phyloP scores from a whole-genome alignment of 2,888 invertebrate species.

The Heliconius aoede region DNA sequence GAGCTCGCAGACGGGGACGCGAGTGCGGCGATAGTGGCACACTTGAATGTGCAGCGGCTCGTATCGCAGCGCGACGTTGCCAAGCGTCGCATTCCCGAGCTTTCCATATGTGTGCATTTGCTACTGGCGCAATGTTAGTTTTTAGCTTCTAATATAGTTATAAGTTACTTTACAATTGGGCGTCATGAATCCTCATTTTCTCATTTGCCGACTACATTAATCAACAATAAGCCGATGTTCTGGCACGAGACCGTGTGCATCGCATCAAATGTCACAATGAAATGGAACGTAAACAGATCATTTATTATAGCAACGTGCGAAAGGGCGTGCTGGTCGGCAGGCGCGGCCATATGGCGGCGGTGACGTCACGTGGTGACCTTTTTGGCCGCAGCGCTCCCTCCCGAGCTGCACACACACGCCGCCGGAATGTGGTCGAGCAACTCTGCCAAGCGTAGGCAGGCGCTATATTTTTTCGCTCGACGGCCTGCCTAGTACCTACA shows the following conservation, averaged over 20 bases:
- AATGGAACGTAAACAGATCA: constrained; percentile 59
- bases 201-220: not conserved
- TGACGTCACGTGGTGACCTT: constrained; percentile 82
- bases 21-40: constrained; percentile 57
- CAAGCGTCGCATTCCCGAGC: constrained; percentile 62
- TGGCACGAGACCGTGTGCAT: constrained; percentile 14
- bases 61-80: constrained; percentile 68
- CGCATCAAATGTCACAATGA: constrained; percentile 49
- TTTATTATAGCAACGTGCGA: constrained; percentile 59
- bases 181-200: not conserved
- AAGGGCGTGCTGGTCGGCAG: constrained; percentile 67
- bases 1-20: constrained; percentile 63
- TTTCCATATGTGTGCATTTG: constrained; percentile 55
- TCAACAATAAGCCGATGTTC: not conserved
- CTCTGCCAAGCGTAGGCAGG: constrained; percentile 82
- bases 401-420: constrained; percentile 73
- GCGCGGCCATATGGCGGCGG: constrained; percentile 74
- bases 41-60: constrained; percentile 63
- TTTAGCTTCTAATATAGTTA: constrained; percentile 20
- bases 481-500: constrained; percentile 81
- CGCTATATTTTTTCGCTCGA: constrained; percentile 80
- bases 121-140: constrained; percentile 32
- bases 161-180: constrained; percentile 3
- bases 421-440: constrained; percentile 81
- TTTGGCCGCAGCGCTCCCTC: constrained; percentile 73